Conservation (phyloP, 2,797 vertebrate genomes). For the Cryptoprocta ferox region DNA sequence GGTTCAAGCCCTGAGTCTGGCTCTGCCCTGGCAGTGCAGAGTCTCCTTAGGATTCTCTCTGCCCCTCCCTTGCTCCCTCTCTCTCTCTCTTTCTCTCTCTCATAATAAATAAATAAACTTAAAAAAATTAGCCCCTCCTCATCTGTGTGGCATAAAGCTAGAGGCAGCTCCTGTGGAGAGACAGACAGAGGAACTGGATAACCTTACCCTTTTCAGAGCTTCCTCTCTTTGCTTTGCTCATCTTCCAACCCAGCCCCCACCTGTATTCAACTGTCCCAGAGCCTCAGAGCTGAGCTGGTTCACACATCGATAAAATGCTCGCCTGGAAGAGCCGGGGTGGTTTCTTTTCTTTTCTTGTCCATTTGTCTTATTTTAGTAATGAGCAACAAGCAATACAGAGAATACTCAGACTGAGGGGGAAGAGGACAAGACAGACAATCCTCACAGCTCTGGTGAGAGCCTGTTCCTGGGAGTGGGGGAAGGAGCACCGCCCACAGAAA, state of each 20-base stretch:
- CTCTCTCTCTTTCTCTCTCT: too few relatives aligned
- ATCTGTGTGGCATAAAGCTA: neutral
- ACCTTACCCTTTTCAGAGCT: neutral
- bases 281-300: constrained; percentile 35
- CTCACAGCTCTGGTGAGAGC: constrained; percentile 52
- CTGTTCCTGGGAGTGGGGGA: neutral
- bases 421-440: constrained; percentile 61
- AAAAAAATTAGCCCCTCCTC: neutral
- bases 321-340: neutral
- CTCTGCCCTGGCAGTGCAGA: too few relatives aligned
- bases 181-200: neutral
- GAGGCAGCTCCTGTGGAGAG: neutral
- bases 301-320: constrained; percentile 39
- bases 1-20: too few relatives aligned
- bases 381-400: constrained; percentile 63
- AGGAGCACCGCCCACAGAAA: neutral
- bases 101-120: too few relatives aligned
- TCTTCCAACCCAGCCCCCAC: neutral
- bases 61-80: too few relatives aligned
- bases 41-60: too few relatives aligned
- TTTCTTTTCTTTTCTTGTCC: constrained; percentile 66
- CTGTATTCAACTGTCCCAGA: constrained; percentile 14
- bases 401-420: constrained; percentile 60
- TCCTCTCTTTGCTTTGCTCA: neutral
- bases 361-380: constrained; percentile 74